These are phyloP conservation scores for Drosophila grimshawi DNA, from an alignment of 1,140 invertebrate species.

Conservation along the genomic window DNA sequence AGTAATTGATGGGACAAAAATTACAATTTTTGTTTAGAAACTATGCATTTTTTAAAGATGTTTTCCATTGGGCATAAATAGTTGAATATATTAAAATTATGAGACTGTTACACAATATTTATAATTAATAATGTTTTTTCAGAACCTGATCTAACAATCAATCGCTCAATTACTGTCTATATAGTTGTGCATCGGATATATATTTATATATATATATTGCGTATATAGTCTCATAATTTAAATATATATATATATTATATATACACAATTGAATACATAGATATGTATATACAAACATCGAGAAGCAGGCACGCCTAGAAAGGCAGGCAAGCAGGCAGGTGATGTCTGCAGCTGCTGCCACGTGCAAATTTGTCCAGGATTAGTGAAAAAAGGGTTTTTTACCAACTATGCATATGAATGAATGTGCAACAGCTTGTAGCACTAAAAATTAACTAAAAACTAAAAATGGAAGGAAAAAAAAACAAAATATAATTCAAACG, in stretches of 20 bases:
- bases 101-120: too few species aligned
- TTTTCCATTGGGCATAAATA: too few species aligned
- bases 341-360: background rate
- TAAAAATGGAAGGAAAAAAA: slow-evolving; percentile 1
- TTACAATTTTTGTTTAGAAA: background rate
- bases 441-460: slow-evolving; percentile 17
- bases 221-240: too few species aligned
- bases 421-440: slow-evolving; percentile 45
- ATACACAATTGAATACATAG: background rate
- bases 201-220: slow-evolving; percentile 24
- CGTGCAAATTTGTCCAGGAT: slow-evolving; percentile 30
- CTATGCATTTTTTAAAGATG: too few species aligned
- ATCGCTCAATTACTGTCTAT: background rate
- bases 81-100: too few species aligned
- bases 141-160: too few species aligned
- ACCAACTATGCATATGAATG: background rate
- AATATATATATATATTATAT: slow-evolving; percentile 27
- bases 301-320: slow-evolving; percentile 29
- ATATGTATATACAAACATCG: slow-evolving; percentile 19
- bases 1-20: background rate
- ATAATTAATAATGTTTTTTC: too few species aligned
- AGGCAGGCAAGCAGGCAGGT: background rate
- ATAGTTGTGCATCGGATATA: slow-evolving; percentile 18
- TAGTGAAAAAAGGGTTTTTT: slow-evolving; percentile 6
- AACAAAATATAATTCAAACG: slow-evolving; percentile 1